phyloP scores from a whole-genome alignment of 2,888 invertebrate genomes.

The Lamellibrachia columna region DNA sequence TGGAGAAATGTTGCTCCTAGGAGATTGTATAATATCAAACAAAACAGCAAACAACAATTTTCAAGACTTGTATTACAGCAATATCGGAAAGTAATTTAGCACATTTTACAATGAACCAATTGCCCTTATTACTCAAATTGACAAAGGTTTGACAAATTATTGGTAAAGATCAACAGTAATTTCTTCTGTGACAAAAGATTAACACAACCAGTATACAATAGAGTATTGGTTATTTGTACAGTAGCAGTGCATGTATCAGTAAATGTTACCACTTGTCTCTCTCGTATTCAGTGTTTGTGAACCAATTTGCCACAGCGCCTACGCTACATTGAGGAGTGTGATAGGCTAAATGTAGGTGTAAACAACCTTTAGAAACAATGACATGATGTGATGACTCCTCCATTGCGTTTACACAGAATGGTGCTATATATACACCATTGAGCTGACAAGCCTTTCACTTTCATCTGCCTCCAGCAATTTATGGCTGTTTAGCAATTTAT shows the following conservation, averaged over 20 bases:
- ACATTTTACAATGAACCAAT: not conserved
- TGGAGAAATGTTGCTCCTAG: not conserved
- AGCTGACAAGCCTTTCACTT: slow-evolving; percentile 7
- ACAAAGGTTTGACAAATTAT: not conserved
- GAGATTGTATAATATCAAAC: not conserved
- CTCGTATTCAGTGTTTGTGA: not conserved
- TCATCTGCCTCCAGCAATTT: not conserved
- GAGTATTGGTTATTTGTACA: not conserved
- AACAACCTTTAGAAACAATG: not conserved
- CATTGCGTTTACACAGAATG: not conserved
- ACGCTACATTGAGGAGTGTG: not conserved
- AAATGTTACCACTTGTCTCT: not conserved
- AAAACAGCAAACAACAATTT: not conserved
- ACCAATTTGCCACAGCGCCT: not conserved
- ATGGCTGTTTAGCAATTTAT: not conserved
- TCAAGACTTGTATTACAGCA: not conserved
- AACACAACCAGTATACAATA: not conserved
- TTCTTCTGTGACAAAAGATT: not conserved
- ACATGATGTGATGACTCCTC: not conserved
- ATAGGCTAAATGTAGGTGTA: not conserved
- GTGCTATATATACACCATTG: not conserved
- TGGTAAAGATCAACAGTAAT: not conserved
- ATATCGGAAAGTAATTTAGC: not conserved
- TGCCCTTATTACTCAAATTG: not conserved
- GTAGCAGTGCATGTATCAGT: not conserved